Base-by-base conservation (phyloP, 2,113 vertebrate species). In the Aplodontia rufa region DNA sequence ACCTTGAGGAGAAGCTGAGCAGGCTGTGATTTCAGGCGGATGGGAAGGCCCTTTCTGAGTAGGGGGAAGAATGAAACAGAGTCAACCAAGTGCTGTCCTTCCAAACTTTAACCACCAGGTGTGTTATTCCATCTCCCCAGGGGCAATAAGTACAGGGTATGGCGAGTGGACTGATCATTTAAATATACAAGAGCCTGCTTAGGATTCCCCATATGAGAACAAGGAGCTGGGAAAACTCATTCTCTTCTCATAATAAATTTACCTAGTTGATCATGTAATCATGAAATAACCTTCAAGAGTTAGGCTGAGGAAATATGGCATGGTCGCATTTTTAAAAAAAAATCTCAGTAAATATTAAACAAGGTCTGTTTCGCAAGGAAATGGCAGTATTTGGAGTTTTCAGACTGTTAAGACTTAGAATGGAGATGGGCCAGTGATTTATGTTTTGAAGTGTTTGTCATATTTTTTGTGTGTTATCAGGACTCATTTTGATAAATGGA, bases 401-500 rank as follows among this genome's bases (percentile, higher is more conserved):
- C 69, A 35, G 51, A 76, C 81, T 10, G 64, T 75, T 60, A 2
- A 55, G 26, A 19, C 69, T 26, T 93, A 6, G 24, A 90, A 81
- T 78, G 19, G 40, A 93, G 45, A 40, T 79, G 40, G 17, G 7
- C 16, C 19, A 78, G 45, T 49, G 76, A 81, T 81, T 76, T 58
- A 68, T 35, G 32, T 84, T 55, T 76, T 64, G 12, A 58, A 80
- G 26, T 26, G 0, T 64, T 10, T 81, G 5, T 90, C 62, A 78
- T 69, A 75, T n/a, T 97, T 94, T 80, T 88, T 26, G 45, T 58
- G 14, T 82, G 42, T 87, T 87, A 81, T 75, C 40, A 49, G 66
- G 35, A 35, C 69, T 96, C 22, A 22, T 80, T 94, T 58, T 96
- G 89, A 94, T 81, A 80, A 90, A 76, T 71, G 55, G 20, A 74